These are phyloP conservation scores for Agrenia bidenticulata DNA, from an alignment of 2,888 invertebrate genomes.

Conservation along the genomic window DNA sequence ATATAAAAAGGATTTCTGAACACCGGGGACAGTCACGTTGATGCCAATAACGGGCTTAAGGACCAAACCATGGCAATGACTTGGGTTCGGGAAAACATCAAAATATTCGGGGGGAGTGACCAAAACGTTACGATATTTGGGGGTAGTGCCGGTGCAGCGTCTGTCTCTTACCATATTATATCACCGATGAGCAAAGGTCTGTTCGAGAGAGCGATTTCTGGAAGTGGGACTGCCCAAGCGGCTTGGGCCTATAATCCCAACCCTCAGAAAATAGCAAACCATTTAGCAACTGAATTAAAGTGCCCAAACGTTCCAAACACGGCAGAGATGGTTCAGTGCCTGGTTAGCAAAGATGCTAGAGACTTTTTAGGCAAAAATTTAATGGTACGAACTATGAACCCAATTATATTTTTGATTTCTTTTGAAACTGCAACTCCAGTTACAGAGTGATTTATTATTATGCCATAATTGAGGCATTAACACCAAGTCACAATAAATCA, in stretches of 20 bases:
- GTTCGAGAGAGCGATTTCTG: neutral
- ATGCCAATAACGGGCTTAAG: neutral
- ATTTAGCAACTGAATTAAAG: neutral
- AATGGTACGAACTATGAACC: neutral
- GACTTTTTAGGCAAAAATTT: neutral
- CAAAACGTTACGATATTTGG: neutral
- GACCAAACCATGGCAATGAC: neutral
- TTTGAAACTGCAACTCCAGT: no score
- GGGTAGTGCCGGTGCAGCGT: neutral
- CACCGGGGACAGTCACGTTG: neutral
- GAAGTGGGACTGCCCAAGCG: neutral
- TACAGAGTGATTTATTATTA: no score
- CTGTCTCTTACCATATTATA: neutral
- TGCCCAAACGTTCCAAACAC: neutral
- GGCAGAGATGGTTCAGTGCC: no score
- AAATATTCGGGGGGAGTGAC: neutral
- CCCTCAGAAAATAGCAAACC: neutral
- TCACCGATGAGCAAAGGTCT: neutral
- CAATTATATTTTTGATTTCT: no score
- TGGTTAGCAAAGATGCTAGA: no score
- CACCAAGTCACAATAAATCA: no score
- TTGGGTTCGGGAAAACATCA: neutral
- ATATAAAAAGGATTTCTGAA: conserved; percentile 1
- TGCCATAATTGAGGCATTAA: no score
- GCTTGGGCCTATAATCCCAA: neutral